phyloP scores from a whole-genome alignment of 2,888 invertebrate genomes.

The Anoncus sp. region DNA sequence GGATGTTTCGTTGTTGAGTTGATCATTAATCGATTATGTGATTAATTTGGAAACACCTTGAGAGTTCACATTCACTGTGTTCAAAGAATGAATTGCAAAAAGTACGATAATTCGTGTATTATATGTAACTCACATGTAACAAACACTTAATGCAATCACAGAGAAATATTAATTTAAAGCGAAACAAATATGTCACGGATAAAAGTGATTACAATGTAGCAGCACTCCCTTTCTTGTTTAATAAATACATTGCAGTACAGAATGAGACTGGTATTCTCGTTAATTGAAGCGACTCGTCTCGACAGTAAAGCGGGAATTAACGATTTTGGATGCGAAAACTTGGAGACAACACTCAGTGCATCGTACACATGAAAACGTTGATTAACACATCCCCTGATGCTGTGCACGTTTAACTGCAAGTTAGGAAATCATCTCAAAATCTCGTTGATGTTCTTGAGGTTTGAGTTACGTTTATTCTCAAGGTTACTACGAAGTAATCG shows the following conservation, averaged over 20 bases:
- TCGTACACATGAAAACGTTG: not conserved
- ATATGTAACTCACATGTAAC: not conserved
- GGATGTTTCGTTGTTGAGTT: slow-evolving; percentile 21
- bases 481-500: slow-evolving; percentile 45
- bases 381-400: not conserved
- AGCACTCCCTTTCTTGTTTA: not conserved
- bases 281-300: not conserved
- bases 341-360: not conserved
- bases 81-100: not conserved
- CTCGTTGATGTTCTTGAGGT: slow-evolving; percentile 14
- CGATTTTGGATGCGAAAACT: not conserved
- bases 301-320: not conserved
- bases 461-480: slow-evolving; percentile 21
- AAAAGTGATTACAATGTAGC: not conserved
- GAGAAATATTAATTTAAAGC: not conserved
- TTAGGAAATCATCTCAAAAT: not conserved
- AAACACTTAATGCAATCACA: not conserved
- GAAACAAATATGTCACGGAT: no score
- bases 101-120: not conserved
- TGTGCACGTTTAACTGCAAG: not conserved
- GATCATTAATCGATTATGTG: slow-evolving; percentile 5
- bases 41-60: not conserved
- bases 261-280: not conserved
- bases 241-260: not conserved
- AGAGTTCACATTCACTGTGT: not conserved